Evolutionary conservation across 2,888 invertebrate genomes (phyloP).

Genomic region (Isoperla grammatica): DNA sequence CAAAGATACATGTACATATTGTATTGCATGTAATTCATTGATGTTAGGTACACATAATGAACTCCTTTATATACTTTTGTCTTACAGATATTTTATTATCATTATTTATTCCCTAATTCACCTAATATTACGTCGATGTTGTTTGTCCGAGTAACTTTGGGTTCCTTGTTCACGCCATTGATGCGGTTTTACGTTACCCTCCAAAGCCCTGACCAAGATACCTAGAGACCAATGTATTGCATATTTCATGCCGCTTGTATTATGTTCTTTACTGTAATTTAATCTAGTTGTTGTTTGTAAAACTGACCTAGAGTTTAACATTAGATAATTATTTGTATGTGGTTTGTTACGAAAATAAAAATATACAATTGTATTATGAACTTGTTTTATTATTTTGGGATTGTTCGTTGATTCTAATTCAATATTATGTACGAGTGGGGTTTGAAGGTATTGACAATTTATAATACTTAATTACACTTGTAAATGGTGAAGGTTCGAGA

Average conservation of each 20-base stretch:
- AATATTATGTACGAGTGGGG: too few relatives aligned
- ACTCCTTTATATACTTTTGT: too few relatives aligned
- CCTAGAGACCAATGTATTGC: constrained; percentile 41
- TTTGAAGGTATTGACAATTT: too few relatives aligned
- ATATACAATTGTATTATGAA: not conserved
- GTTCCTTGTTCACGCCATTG: constrained; percentile 28
- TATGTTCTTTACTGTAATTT: constrained; percentile 15
- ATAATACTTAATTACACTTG: too few relatives aligned
- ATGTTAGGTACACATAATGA: too few relatives aligned
- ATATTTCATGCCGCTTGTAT: constrained; percentile 37
- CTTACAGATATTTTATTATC: too few relatives aligned
- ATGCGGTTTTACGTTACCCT: constrained; percentile 25
- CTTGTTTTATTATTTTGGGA: not conserved
- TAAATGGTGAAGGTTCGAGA: too few relatives aligned
- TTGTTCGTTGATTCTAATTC: too few relatives aligned
- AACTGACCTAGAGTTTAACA: not conserved
- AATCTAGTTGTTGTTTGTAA: constrained; percentile 12
- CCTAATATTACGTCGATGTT: not conserved
- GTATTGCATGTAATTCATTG: too few relatives aligned
- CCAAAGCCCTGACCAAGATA: constrained; percentile 29
- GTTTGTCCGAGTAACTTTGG: constrained; percentile 8
- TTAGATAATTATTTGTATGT: too few relatives aligned
- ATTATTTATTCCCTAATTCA: constrained; percentile 13
- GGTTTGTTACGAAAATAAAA: too few relatives aligned
- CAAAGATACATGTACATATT: too few relatives aligned